A percentile compares a stretch with the other conserved stretches of the same genome.
Conservation (phyloP, 2,888 invertebrate species). For the Eueremaeus valkanovi region DNA sequence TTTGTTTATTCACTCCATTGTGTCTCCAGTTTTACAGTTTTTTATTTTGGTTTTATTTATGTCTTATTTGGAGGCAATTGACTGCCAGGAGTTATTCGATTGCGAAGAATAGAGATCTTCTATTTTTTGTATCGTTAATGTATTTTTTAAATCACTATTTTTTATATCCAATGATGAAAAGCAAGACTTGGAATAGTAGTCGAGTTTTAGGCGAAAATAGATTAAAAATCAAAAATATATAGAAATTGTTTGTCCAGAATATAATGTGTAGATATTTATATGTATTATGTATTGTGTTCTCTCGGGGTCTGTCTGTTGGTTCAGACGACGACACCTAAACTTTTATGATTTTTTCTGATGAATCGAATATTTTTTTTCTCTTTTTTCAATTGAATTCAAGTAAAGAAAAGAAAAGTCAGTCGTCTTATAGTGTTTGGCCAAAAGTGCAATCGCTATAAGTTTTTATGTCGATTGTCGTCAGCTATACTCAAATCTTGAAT, state of each 20-base stretch:
- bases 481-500: not conserved
- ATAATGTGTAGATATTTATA: not conserved
- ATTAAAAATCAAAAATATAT: not conserved
- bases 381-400: not conserved
- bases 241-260: not conserved
- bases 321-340: not conserved
- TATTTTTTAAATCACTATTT: not conserved
- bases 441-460: not conserved
- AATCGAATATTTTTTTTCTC: slow-evolving; percentile 11
- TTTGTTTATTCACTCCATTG: not conserved
- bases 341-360: not conserved
- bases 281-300: not conserved
- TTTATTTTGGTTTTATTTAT: not conserved
- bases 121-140: not conserved
- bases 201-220: not conserved
- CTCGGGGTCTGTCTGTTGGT: not conserved
- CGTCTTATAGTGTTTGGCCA: not conserved
- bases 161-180: not conserved
- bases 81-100: not conserved
- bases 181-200: not conserved
- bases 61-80: not conserved
- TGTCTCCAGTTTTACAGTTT: not conserved
- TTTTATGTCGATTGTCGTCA: not conserved
- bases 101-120: not conserved
- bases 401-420: slow-evolving; percentile 1